These are phyloP conservation scores for Drosophila neotestacea DNA, from an alignment of 2,888 invertebrate genomes.

Conservation along the genomic window DNA sequence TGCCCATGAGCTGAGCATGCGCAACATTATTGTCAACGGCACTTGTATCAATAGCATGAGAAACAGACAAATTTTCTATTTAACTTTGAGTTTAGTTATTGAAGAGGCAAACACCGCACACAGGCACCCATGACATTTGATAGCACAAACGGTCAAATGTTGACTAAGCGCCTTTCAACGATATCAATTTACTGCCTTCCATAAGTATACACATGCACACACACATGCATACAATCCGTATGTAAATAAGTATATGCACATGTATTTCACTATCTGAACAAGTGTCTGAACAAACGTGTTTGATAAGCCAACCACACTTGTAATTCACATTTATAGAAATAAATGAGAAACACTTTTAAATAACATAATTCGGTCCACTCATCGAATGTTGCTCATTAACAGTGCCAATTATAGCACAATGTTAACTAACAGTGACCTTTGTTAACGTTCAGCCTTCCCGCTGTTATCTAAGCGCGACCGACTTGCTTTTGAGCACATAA, in stretches of 20 bases:
- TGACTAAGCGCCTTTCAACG: slow-evolving; percentile 39
- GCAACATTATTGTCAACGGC: slow-evolving; percentile 35
- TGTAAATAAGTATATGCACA: slow-evolving; percentile 1
- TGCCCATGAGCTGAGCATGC: slow-evolving; percentile 52
- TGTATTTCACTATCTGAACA: slow-evolving; percentile 39
- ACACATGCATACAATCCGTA: background rate
- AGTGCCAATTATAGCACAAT: slow-evolving; percentile 27
- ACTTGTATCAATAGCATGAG: slow-evolving; percentile 67
- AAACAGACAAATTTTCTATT: slow-evolving; percentile 62
- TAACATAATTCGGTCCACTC: background rate
- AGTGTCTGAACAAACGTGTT: slow-evolving; percentile 44
- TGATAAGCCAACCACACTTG: slow-evolving; percentile 10
- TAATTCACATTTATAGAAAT: slow-evolving; percentile 21
- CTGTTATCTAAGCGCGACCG: slow-evolving; percentile 53
- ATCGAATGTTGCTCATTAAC: slow-evolving; percentile 14
- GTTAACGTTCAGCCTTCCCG: slow-evolving; percentile 9
- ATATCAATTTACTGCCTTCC: slow-evolving; percentile 47
- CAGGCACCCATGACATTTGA: slow-evolving; percentile 70
- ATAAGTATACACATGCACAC: slow-evolving; percentile 16
- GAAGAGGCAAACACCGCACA: slow-evolving; percentile 29
- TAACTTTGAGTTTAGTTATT: slow-evolving; percentile 60
- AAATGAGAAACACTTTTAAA: background rate
- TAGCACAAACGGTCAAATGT: slow-evolving; percentile 73
- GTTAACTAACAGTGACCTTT: slow-evolving; percentile 40
- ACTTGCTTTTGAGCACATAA: slow-evolving; percentile 29